Percentiles rank a stretch among this genome's conserved stretches.
These are phyloP conservation scores for Molorchus minor DNA, from an alignment of 2,888 invertebrate genomes.

Conservation along the genomic window DNA sequence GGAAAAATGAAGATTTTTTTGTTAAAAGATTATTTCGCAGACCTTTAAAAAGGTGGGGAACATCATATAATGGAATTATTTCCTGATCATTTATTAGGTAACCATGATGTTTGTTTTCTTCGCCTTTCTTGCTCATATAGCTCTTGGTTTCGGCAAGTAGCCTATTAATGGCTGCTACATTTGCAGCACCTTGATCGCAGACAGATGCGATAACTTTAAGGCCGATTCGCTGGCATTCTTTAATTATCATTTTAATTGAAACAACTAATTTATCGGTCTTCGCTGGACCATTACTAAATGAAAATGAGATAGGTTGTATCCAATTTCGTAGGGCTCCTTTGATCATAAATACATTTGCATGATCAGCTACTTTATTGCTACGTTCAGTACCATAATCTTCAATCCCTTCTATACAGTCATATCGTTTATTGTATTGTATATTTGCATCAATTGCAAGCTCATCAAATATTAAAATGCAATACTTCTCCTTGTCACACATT, in stretches of 20 bases:
- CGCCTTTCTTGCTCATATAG: not conserved
- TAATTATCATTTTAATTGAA: not conserved
- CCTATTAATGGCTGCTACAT: not conserved
- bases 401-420: not conserved
- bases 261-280: not conserved
- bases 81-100: not conserved
- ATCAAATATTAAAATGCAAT: not conserved
- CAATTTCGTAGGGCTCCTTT: not conserved
- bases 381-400: conserved; percentile 10
- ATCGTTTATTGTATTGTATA: not conserved
- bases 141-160: not conserved
- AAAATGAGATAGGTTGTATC: not conserved
- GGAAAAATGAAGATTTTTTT: conserved; percentile 10
- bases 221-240: not conserved
- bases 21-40: conserved; percentile 5
- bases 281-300: not conserved
- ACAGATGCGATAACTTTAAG: not conserved
- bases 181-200: conserved; percentile 3
- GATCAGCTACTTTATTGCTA: conserved; percentile 1
- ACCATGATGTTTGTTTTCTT: not conserved
- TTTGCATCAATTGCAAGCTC: not conserved
- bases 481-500: not conserved
- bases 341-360: conserved; percentile 15
- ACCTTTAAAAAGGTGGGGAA: conserved; percentile 2
- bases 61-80: conserved; percentile 3